These are phyloP conservation scores for Lagria hirta DNA, from an alignment of 2,888 invertebrate genomes.

Conservation along the genomic window DNA sequence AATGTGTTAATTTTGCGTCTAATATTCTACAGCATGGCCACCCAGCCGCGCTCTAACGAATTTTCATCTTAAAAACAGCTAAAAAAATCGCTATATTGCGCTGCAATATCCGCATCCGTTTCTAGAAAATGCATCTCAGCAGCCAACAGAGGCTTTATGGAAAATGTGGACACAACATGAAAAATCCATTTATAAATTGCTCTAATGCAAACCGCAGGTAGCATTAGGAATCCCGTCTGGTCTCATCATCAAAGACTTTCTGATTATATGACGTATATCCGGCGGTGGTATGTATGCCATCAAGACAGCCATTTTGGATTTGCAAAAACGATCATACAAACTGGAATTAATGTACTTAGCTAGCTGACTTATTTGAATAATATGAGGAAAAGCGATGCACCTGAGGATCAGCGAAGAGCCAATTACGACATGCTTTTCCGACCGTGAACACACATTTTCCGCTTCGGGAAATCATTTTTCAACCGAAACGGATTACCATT, in stretches of 20 bases:
- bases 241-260: not conserved
- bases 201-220: not conserved
- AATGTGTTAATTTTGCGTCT: no score
- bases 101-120: not conserved
- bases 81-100: no score
- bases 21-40: no score
- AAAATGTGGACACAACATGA: no score
- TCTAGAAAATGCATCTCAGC: constrained; percentile 1
- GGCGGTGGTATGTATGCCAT: no score
- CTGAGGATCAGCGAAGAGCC: constrained; percentile 12
- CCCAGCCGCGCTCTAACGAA: no score
- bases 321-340: constrained; percentile 7
- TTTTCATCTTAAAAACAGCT: no score
- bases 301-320: no score
- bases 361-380: constrained; percentile 5
- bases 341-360: constrained; percentile 14
- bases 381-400: constrained; percentile 5
- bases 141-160: no score
- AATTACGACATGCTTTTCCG: constrained; percentile 9
- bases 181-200: constrained; percentile 1
- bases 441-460: constrained; percentile 41
- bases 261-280: no score
- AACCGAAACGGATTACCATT: no score
- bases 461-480: constrained; percentile 38
- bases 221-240: not conserved